phyloP scores from a whole-genome alignment of 1,140 invertebrate species.

The Hylaeus volcanicus region DNA sequence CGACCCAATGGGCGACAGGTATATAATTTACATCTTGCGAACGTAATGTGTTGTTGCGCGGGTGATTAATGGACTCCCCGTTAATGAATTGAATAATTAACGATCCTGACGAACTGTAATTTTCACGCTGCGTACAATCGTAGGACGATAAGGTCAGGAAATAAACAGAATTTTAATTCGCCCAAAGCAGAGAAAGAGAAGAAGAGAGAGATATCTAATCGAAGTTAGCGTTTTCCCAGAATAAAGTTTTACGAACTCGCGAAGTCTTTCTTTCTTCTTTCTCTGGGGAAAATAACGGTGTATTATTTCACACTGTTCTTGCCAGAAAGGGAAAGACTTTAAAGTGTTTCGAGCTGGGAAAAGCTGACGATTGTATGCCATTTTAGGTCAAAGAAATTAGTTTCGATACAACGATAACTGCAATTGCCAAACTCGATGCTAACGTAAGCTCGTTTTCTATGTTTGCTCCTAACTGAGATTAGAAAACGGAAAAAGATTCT shows the following conservation, averaged over 20 bases:
- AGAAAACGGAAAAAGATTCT: not conserved
- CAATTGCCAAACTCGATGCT: not conserved
- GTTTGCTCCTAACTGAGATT: not conserved
- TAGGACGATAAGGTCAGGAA: not conserved
- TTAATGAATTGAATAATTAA: constrained; percentile 15
- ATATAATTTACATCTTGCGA: constrained; percentile 14
- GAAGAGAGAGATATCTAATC: no score
- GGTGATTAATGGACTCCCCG: not conserved
- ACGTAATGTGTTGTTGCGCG: not conserved
- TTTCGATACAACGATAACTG: not conserved
- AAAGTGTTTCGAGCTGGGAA: no score
- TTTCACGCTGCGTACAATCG: not conserved
- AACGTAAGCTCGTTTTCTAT: not conserved
- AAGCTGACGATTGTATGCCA: no score
- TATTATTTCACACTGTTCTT: no score
- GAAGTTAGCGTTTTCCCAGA: no score
- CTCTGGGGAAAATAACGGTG: no score
- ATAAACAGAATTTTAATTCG: not conserved
- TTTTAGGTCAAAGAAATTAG: no score
- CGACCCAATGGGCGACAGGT: not conserved
- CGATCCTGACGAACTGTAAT: not conserved
- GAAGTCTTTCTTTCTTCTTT: no score
- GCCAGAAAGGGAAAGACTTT: no score
- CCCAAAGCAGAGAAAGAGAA: no score
- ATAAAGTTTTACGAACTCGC: no score